A percentile compares a stretch with the other conserved stretches of the same genome.
These are phyloP conservation scores for Carlito syrichta DNA, from an alignment of 2,113 vertebrate species.

Conservation along the genomic window DNA sequence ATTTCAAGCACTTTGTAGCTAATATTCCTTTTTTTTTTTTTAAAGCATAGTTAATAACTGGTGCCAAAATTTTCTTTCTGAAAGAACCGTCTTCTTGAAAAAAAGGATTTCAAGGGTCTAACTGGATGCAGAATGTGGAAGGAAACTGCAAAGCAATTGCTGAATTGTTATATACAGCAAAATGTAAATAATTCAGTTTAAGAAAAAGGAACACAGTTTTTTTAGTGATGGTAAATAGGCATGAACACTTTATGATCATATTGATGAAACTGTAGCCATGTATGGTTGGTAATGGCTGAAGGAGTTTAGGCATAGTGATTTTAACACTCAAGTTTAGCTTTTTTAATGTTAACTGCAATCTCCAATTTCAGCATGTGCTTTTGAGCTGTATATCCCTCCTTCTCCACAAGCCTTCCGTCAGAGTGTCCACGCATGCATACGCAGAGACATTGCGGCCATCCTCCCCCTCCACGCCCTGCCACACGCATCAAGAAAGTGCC, in stretches of 20 bases:
- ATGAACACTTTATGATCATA: background rate
- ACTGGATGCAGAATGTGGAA: background rate
- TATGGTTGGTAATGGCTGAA: background rate
- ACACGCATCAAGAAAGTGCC: background rate
- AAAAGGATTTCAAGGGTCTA: background rate
- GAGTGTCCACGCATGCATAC: background rate
- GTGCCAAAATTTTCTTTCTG: background rate
- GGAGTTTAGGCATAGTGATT: background rate
- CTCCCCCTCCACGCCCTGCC: rapidly evolving
- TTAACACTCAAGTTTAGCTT: background rate
- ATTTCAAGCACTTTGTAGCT: background rate
- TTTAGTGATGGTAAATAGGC: rapidly evolving
- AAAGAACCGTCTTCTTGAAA: background rate
- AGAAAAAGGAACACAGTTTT: background rate
- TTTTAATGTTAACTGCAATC: background rate
- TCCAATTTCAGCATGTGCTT: background rate
- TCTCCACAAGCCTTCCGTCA: background rate
- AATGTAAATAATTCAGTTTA: background rate
- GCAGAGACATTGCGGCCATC: background rate
- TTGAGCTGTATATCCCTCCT: background rate
- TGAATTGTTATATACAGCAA: background rate
- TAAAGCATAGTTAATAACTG: background rate
- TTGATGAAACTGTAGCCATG: background rate
- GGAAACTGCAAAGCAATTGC: background rate
- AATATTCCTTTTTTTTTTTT: background rate